These are phyloP conservation scores for Callionymus lyra DNA, from an alignment of 2,113 vertebrate species.

Conservation along the genomic window DNA sequence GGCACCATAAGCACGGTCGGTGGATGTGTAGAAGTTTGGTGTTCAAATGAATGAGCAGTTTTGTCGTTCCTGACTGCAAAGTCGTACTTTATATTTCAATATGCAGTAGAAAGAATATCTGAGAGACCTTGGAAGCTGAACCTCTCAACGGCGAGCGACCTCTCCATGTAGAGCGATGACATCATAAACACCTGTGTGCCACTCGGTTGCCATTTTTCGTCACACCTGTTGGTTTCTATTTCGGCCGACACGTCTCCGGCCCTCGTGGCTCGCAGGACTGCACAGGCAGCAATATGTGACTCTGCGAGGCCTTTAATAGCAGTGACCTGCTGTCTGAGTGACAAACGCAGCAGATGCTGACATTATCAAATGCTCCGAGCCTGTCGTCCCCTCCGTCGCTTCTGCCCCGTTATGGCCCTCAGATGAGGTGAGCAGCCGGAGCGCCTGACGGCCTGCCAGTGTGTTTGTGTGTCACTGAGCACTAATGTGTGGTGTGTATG, in stretches of 20 bases:
- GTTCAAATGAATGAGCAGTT: no score
- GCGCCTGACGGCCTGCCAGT: slow-evolving; percentile 31
- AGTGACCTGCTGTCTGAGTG: slow-evolving; percentile 73
- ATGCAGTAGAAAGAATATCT: no score
- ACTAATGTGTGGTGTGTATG: slow-evolving; percentile 42
- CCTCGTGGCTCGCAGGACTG: slow-evolving; percentile 11
- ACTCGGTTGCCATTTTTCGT: no score
- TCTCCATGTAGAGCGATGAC: no score
- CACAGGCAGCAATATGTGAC: slow-evolving; percentile 30
- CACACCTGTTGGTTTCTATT: not conserved
- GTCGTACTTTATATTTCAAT: no score
- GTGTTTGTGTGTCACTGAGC: slow-evolving; percentile 23
- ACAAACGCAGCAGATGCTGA: slow-evolving; percentile 97
- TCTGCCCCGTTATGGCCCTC: slow-evolving; percentile 96
- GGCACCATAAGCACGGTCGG: no score
- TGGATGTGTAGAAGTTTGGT: no score
- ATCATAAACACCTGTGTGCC: no score
- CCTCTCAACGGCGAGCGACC: no score
- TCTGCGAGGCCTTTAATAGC: slow-evolving; percentile 41
- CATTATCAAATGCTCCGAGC: slow-evolving; percentile 89
- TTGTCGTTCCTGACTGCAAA: no score
- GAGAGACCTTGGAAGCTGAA: no score
- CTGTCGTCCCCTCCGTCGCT: slow-evolving; percentile 55
- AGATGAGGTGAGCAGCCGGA: slow-evolving; percentile 69
- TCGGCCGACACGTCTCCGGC: slow-evolving; percentile 20